Base-by-base conservation (phyloP, 53 echinoderm and acorn worm genomes). In the Paracentrotus lividus region DNA sequence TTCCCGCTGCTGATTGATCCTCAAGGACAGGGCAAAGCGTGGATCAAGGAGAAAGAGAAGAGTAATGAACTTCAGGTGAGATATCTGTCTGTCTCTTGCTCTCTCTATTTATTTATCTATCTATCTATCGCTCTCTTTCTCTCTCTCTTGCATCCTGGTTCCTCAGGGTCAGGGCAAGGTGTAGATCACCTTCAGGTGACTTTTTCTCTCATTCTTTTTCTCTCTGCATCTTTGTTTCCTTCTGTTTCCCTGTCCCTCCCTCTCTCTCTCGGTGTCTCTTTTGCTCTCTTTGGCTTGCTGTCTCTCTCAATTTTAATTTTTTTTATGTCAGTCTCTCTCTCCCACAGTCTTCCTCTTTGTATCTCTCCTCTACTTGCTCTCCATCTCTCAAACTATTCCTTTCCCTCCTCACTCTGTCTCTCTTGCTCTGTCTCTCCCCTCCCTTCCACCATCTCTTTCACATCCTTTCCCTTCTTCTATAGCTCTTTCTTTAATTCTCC, bases 1-100 rank as follows among this genome's bases (percentile, higher is more conserved):
- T 99, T 94, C 88, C 99, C 99, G 0, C 94, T 99, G 16, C 92
- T 99, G 44, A 95, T 99, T 88, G 99, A 99, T 76, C 99, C 99
- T 36, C 99, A 99, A 94, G 99, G 99, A 18, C 99, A 97, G 86
- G 99, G 99, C 88, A 99, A 97, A 49, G 93, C 96, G 23, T 99
- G 99, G 99, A 97, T 99, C 87, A 96, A 89, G 88, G 96, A 96
- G 55, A 96, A 96, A 78, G 99, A 99, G 85, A 93, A 94, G 66
- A 89, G 85, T 16, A 96, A 97, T 92, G 96, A 97, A 89, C 65
- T 99, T 23, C 95, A 95, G 95, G 95, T 95, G 49, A 51, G 90
- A 3, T 45, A 18, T 47, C 26, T 12, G 0, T 72, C 72, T 38
- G 9, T 40, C 72, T 40, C 13, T 72, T 21, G 16, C 5, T 36